These are phyloP conservation scores for Neofelis nebulosa DNA, from an alignment of 2,113 vertebrate genomes.

Conservation along the genomic window DNA sequence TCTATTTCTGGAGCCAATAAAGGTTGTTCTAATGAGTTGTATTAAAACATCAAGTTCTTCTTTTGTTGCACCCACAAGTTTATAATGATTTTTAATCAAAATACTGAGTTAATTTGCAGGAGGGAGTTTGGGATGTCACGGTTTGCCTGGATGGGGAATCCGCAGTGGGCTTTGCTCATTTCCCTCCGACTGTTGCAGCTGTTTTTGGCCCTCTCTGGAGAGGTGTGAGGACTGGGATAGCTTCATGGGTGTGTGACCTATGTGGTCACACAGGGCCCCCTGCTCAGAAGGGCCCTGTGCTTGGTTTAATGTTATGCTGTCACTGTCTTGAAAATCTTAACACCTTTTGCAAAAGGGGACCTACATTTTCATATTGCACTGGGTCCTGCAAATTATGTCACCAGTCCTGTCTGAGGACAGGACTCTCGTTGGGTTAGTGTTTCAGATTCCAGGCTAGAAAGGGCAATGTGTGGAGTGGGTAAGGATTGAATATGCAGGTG, in stretches of 20 bases:
- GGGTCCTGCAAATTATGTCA: neutral
- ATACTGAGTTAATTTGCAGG: neutral
- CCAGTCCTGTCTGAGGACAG: neutral
- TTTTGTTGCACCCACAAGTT: slow-evolving; percentile 53
- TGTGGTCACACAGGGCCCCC: neutral
- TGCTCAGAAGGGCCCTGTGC: neutral
- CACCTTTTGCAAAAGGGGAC: neutral
- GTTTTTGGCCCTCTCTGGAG: neutral
- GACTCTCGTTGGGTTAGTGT: neutral
- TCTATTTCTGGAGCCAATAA: slow-evolving; percentile 70
- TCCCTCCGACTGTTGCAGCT: neutral
- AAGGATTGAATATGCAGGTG: neutral
- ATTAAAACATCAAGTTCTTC: slow-evolving; percentile 62
- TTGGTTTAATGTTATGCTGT: neutral
- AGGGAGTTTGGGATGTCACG: neutral
- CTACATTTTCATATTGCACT: neutral
- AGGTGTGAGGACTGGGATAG: neutral
- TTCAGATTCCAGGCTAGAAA: neutral
- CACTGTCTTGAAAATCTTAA: neutral
- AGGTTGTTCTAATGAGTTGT: slow-evolving; percentile 73
- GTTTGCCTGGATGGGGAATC: neutral
- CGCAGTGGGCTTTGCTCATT: neutral
- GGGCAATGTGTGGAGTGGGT: neutral
- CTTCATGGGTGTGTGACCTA: neutral
- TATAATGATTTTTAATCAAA: slow-evolving; percentile 68